A percentile compares a stretch with the other conserved stretches of the same genome.
Conservation (phyloP, 2,888 invertebrate genomes). For the Tiphia femorata region DNA sequence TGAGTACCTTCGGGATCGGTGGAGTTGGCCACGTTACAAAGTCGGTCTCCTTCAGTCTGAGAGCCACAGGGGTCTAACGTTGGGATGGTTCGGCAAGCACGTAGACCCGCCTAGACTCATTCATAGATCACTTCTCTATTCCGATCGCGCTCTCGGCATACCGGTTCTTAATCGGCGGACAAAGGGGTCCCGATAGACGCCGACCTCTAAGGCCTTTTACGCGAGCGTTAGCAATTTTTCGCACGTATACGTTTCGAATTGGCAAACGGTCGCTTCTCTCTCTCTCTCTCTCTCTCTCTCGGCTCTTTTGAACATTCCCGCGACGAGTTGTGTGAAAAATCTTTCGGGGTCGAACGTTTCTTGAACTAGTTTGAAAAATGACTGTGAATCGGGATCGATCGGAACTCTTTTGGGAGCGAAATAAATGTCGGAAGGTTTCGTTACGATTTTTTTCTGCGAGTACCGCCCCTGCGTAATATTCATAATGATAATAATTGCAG, state of each 20-base stretch:
- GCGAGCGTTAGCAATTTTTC: neutral
- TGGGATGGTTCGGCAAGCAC: too few species aligned
- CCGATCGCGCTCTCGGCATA: conserved; percentile 27
- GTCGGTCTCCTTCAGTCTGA: neutral
- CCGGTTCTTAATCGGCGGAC: conserved; percentile 15
- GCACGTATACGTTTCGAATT: neutral
- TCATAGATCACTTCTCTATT: conserved; percentile 40
- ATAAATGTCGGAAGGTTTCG: too few species aligned
- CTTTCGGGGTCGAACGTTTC: too few species aligned
- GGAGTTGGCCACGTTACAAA: neutral
- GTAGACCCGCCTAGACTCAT: conserved; percentile 39
- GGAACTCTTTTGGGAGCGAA: too few species aligned
- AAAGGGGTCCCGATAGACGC: neutral
- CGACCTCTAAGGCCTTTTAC: neutral
- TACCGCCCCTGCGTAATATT: too few species aligned
- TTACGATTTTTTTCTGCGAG: too few species aligned
- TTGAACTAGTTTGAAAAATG: too few species aligned
- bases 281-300: too few species aligned
- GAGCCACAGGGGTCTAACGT: neutral
- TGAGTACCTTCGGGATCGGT: neutral
- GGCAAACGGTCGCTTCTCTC: neutral
- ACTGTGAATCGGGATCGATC: too few species aligned
- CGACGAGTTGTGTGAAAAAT: too few species aligned
- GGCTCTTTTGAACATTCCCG: too few species aligned
- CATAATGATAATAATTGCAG: too few species aligned